A percentile compares a stretch with the other conserved stretches of the same genome.
These are phyloP conservation scores for Siniperca chuatsi DNA, from an alignment of 2,113 vertebrate genomes.

Conservation along the genomic window DNA sequence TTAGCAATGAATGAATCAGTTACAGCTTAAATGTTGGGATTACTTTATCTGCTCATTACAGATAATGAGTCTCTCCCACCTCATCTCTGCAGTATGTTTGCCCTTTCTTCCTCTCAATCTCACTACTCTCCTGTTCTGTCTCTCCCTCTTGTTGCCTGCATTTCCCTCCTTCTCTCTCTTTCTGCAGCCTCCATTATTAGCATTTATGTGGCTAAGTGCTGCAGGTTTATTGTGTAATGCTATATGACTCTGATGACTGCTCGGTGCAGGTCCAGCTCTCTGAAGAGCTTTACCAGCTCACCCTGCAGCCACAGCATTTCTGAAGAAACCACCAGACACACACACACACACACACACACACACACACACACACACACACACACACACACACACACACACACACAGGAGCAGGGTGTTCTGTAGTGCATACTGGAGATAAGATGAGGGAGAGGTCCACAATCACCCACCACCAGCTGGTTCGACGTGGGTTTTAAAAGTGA, in stretches of 20 bases:
- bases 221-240: constrained; percentile 54
- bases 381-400: constrained; percentile 14
- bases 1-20: constrained; percentile 36
- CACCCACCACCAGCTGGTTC: constrained; percentile 56
- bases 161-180: background rate
- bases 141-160: background rate
- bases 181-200: constrained; percentile 30
- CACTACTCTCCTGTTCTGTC: background rate
- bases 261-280: constrained; percentile 36
- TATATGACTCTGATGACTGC: constrained; percentile 55
- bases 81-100: background rate
- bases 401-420: constrained; percentile 20
- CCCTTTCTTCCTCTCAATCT: background rate
- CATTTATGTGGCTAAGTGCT: constrained; percentile 44
- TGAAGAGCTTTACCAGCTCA: constrained; percentile 33
- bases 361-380: constrained; percentile 12
- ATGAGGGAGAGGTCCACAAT: constrained; percentile 59
- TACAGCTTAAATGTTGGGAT: constrained; percentile 11
- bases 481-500: constrained; percentile 10
- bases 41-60: constrained; percentile 17
- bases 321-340: constrained; percentile 18
- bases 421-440: constrained; percentile 61
- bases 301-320: constrained; percentile 33
- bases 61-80: constrained; percentile 19
- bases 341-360: constrained; percentile 12